Conservation (phyloP, 2,888 invertebrate genomes). For the Nemurella pictetii region DNA sequence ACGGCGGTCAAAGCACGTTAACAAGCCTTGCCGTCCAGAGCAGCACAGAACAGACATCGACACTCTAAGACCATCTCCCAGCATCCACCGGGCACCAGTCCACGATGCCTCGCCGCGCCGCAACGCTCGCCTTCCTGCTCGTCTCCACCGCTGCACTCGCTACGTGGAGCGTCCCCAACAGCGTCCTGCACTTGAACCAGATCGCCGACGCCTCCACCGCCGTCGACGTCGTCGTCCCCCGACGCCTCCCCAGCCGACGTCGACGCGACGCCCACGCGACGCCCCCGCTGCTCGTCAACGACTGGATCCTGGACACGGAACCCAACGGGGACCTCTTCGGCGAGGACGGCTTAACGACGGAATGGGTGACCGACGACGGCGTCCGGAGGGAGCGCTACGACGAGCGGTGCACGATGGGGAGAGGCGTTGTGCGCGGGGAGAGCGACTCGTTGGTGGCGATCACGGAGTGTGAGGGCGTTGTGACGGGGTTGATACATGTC, state of each 20-base stretch:
- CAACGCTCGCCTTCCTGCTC: not conserved
- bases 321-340: slow-evolving; percentile 13
- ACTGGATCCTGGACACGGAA: slow-evolving; percentile 34
- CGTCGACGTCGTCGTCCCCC: slow-evolving; percentile 28
- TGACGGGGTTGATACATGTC: slow-evolving; percentile 59
- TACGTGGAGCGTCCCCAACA: not conserved
- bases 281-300: slow-evolving; percentile 6
- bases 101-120: not conserved
- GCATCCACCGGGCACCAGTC: not conserved
- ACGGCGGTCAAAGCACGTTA: no score
- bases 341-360: slow-evolving; percentile 2
- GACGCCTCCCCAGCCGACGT: no score
- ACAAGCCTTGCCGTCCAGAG: no score
- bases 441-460: slow-evolving; percentile 55
- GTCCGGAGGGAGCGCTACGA: not conserved
- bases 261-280: not conserved
- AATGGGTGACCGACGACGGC: slow-evolving; percentile 22
- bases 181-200: not conserved
- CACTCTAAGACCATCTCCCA: no score
- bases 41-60: no score
- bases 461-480: slow-evolving; percentile 58
- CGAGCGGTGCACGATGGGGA: not conserved
- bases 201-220: slow-evolving; percentile 9
- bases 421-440: slow-evolving; percentile 31
- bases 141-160: not conserved